Evolutionary conservation across 2,888 invertebrate genomes (phyloP).

Genomic region (Pyrrhosoma nymphula): DNA sequence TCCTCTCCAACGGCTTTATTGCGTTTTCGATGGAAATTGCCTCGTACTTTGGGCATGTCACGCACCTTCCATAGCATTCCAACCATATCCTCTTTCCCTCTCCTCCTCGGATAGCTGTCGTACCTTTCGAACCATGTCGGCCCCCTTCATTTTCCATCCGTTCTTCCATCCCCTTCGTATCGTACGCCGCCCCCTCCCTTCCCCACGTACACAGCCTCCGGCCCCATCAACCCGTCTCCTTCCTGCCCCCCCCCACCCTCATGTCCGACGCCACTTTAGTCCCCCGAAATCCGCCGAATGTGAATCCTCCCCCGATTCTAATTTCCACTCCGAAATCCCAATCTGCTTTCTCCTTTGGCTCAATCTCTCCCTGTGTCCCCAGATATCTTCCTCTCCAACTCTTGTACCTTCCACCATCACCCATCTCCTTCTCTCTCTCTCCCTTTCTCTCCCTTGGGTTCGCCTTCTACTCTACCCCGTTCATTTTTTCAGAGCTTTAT

Average conservation of each 20-base stretch:
- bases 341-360: constrained; percentile 6
- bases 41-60: not conserved
- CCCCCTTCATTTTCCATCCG: not conserved
- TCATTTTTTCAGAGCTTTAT: not conserved
- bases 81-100: not conserved
- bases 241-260: not conserved
- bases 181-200: not conserved
- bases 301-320: not conserved
- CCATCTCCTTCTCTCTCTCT: not conserved
- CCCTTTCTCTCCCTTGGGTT: not conserved
- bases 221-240: not conserved
- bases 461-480: not conserved
- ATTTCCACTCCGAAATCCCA: constrained; percentile 31
- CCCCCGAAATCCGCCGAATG: not conserved
- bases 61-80: not conserved
- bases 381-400: not conserved
- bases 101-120: not conserved
- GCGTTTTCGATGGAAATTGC: not conserved
- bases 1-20: not conserved
- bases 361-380: not conserved
- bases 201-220: too few species aligned
- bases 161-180: not conserved
- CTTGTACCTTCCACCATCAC: not conserved
- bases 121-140: not conserved
- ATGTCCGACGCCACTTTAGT: not conserved